These are phyloP conservation scores for Drosophila neoperkinsi DNA, from an alignment of 2,888 invertebrate species.

Conservation along the genomic window DNA sequence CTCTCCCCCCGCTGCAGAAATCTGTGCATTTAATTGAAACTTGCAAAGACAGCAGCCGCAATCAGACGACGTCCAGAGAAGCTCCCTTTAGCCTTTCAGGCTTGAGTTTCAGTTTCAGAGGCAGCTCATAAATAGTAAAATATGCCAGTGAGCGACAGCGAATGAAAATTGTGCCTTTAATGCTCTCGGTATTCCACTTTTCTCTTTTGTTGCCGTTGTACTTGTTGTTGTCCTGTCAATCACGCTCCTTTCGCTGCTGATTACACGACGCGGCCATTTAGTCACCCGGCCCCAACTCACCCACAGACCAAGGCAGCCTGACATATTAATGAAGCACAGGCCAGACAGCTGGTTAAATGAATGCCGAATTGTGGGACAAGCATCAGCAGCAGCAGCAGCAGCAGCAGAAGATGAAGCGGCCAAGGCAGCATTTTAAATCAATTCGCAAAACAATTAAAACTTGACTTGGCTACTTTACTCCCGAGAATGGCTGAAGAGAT, in stretches of 20 bases:
- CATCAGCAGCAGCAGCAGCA: neutral
- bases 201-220: neutral
- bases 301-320: slow-evolving; percentile 32
- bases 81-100: slow-evolving; percentile 13
- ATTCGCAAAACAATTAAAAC: slow-evolving; percentile 74
- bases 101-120: slow-evolving; percentile 12
- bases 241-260: slow-evolving; percentile 63
- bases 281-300: slow-evolving; percentile 9
- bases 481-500: neutral
- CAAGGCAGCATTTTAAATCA: slow-evolving; percentile 67
- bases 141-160: slow-evolving; percentile 51
- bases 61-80: slow-evolving; percentile 39
- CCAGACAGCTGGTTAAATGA: slow-evolving; percentile 48
- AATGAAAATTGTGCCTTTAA: slow-evolving; percentile 58
- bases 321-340: slow-evolving; percentile 68
- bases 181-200: slow-evolving; percentile 20
- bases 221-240: slow-evolving; percentile 57
- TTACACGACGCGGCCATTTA: slow-evolving; percentile 69
- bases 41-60: slow-evolving; percentile 45
- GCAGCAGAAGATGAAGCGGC: neutral
- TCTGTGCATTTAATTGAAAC: slow-evolving; percentile 76
- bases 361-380: slow-evolving; percentile 25
- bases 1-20: slow-evolving; percentile 39
- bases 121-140: slow-evolving; percentile 68
- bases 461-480: slow-evolving; percentile 43